Percentiles rank a stretch among this genome's conserved stretches.
These are phyloP conservation scores for Himalopsyche japonica DNA, from an alignment of 2,888 invertebrate genomes.

Conservation along the genomic window DNA sequence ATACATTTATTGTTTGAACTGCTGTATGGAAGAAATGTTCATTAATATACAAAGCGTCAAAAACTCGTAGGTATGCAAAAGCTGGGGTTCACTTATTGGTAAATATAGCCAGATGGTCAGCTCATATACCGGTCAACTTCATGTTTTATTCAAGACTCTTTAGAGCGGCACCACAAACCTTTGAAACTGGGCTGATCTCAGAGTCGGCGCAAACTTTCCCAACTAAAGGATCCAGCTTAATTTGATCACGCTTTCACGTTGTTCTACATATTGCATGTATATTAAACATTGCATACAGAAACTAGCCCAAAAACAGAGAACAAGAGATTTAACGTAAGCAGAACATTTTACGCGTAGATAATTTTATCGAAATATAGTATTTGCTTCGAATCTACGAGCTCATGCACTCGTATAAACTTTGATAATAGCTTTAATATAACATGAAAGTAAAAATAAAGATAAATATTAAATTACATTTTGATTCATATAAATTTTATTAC, in stretches of 20 bases:
- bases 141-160: slow-evolving; percentile 30
- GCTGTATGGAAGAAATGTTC: neutral
- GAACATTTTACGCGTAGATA: neutral
- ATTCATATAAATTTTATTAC: no score
- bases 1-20: no score
- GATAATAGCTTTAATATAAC: no score
- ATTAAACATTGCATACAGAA: neutral
- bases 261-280: neutral
- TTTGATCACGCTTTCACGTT: slow-evolving; percentile 3
- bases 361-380: neutral
- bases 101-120: neutral
- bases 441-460: no score
- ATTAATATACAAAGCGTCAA: neutral
- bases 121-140: slow-evolving; percentile 24
- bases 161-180: neutral
- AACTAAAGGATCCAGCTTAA: slow-evolving; percentile 23
- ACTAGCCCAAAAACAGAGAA: neutral
- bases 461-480: no score
- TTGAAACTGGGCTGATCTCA: slow-evolving; percentile 5
- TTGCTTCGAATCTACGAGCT: no score
- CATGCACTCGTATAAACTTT: no score
- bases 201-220: slow-evolving; percentile 16
- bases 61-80: neutral
- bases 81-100: neutral
- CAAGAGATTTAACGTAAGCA: neutral